Percentiles rank a stretch among this genome's conserved stretches.
phyloP scores from a whole-genome alignment of 2,113 vertebrate genomes.

The Canis aureus region DNA sequence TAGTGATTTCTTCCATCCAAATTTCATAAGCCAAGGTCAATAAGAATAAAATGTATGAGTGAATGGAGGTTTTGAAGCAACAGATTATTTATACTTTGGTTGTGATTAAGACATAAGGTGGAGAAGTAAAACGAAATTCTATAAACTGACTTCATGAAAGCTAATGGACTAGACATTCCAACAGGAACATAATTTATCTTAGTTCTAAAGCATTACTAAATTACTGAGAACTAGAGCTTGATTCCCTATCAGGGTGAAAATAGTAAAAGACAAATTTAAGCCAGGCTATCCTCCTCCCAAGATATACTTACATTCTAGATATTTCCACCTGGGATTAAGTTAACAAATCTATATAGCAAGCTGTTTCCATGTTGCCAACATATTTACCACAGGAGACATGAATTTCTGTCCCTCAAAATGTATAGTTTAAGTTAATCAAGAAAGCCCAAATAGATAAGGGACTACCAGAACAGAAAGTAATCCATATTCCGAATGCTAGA shows the following conservation, averaged over 20 bases:
- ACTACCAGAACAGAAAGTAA: background rate
- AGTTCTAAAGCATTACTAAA: background rate
- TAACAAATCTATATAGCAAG: background rate
- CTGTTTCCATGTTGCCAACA: background rate
- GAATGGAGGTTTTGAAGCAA: slow-evolving; percentile 40
- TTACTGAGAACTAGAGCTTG: background rate
- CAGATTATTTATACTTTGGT: background rate
- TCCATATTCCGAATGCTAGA: background rate
- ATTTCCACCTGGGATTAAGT: background rate
- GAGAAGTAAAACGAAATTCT: slow-evolving; percentile 15
- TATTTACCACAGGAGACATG: background rate
- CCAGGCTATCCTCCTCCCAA: background rate
- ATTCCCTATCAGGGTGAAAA: background rate
- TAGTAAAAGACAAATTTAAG: background rate
- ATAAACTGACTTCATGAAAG: background rate
- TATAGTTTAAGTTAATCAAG: background rate
- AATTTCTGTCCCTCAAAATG: background rate
- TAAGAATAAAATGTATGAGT: slow-evolving; percentile 28
- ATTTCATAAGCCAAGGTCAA: slow-evolving; percentile 16
- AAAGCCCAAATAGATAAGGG: background rate
- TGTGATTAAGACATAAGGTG: background rate
- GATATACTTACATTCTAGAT: background rate
- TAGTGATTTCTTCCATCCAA: slow-evolving; percentile 17
- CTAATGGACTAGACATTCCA: background rate
- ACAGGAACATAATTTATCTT: background rate